Percentiles rank a stretch among this genome's conserved stretches.
These are phyloP conservation scores for Nematolebias whitei DNA, from an alignment of 2,113 vertebrate genomes.

Conservation along the genomic window DNA sequence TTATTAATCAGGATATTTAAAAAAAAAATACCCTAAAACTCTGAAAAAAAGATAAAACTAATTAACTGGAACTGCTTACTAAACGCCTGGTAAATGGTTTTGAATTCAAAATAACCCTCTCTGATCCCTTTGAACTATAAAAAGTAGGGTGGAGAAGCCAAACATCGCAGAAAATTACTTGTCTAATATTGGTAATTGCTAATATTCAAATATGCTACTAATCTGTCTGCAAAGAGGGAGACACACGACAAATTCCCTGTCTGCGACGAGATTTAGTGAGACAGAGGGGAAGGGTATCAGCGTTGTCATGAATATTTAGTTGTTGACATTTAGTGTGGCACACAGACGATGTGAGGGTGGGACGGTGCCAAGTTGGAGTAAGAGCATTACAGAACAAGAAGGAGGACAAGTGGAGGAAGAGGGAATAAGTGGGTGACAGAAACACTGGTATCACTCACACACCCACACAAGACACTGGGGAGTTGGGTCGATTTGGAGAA, in stretches of 20 bases:
- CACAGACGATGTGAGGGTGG: slow-evolving; percentile 55
- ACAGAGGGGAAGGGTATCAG: slow-evolving; percentile 50
- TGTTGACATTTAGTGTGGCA: slow-evolving; percentile 73
- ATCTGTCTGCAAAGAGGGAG: slow-evolving; percentile 53
- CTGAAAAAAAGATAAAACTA: background rate
- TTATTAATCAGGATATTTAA: background rate
- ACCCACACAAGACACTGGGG: slow-evolving; percentile 32
- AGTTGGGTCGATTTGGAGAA: slow-evolving; percentile 50
- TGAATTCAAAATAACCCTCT: slow-evolving; percentile 9
- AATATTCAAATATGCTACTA: slow-evolving; percentile 69
- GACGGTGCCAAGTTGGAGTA: slow-evolving; percentile 67
- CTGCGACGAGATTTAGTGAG: slow-evolving; percentile 60
- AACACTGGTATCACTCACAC: slow-evolving; percentile 36
- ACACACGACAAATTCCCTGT: slow-evolving; percentile 20
- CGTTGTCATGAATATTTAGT: slow-evolving; percentile 76
- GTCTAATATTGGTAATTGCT: slow-evolving; percentile 64
- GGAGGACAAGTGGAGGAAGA: slow-evolving; percentile 33
- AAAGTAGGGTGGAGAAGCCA: slow-evolving; percentile 32
- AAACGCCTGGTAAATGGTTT: background rate
- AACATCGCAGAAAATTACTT: slow-evolving; percentile 51
- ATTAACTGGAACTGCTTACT: background rate
- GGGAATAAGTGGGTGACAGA: slow-evolving; percentile 45
- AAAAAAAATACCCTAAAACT: background rate
- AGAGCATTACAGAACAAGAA: slow-evolving; percentile 66
- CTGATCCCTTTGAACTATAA: slow-evolving; percentile 20